Percentiles rank a stretch among this genome's conserved stretches.
phyloP scores from a whole-genome alignment of 2,888 invertebrate genomes.

The Epirrhoe alternata region DNA sequence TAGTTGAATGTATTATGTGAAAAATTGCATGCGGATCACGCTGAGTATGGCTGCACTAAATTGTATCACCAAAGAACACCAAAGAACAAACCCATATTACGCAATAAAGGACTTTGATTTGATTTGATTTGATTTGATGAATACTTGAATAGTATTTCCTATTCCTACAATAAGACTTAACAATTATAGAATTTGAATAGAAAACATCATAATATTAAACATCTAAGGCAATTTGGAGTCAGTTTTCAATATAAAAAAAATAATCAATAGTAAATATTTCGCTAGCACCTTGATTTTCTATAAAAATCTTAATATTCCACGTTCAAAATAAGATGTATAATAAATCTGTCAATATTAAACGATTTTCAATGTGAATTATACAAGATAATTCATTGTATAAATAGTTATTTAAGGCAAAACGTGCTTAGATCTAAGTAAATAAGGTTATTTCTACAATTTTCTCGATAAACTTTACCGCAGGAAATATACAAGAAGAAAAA shows the following conservation, averaged over 20 bases:
- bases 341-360: constrained; percentile 23
- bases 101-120: no score
- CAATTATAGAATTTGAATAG: constrained; percentile 40
- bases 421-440: constrained; percentile 25
- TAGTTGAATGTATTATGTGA: no score
- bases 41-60: no score
- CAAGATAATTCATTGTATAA: constrained; percentile 22
- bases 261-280: constrained; percentile 34
- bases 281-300: constrained; percentile 43
- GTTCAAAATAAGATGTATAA: constrained; percentile 29
- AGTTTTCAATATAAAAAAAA: constrained; percentile 32
- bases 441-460: constrained; percentile 18
- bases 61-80: no score
- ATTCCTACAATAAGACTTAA: constrained; percentile 34
- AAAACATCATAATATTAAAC: constrained; percentile 33
- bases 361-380: constrained; percentile 15
- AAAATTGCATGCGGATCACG: no score
- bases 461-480: constrained; percentile 13
- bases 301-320: constrained; percentile 28
- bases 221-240: constrained; percentile 37
- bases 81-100: no score
- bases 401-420: constrained; percentile 33
- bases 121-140: no score
- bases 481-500: constrained; percentile 1
- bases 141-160: no score